Conservation (phyloP, 2,888 invertebrate species). For the Drosophila testacea region DNA sequence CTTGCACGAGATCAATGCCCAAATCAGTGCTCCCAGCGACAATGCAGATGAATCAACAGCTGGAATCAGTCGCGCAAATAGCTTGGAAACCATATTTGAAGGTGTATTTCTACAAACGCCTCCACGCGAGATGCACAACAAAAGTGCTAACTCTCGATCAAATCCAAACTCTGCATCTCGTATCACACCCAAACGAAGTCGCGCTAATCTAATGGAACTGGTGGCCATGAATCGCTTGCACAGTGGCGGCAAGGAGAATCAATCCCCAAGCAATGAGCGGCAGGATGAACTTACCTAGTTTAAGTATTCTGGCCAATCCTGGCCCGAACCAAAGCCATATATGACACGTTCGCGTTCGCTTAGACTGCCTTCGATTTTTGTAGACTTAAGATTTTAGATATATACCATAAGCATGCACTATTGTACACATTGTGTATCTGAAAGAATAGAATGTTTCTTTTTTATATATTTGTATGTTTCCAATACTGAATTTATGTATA, state of each 20-base stretch:
- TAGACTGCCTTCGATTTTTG: slow-evolving; percentile 51
- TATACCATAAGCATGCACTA: slow-evolving; percentile 16
- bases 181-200: slow-evolving; percentile 60
- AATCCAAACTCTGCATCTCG: slow-evolving; percentile 35
- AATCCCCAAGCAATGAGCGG: slow-evolving; percentile 51
- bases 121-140: slow-evolving; percentile 65
- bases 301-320: background rate
- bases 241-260: slow-evolving; percentile 74
- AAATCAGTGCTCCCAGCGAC: slow-evolving; percentile 82
- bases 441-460: slow-evolving; percentile 27
- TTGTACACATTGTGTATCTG: slow-evolving; percentile 69
- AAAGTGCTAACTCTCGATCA: slow-evolving; percentile 23
- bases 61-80: slow-evolving; percentile 64
- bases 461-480: slow-evolving; percentile 41
- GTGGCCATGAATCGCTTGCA: slow-evolving; percentile 73
- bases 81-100: slow-evolving; percentile 84
- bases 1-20: slow-evolving; percentile 83
- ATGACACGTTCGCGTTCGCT: slow-evolving; percentile 33
- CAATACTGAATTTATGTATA: slow-evolving; percentile 32
- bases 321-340: slow-evolving; percentile 57
- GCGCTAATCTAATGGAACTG: slow-evolving; percentile 74
- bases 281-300: slow-evolving; percentile 44
- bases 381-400: slow-evolving; percentile 50
- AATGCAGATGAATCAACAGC: slow-evolving; percentile 42
- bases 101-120: slow-evolving; percentile 84